A percentile compares a stretch with the other conserved stretches of the same genome.
Conservation (phyloP, 2,797 vertebrate genomes). For the Acropternis orthonyx region DNA sequence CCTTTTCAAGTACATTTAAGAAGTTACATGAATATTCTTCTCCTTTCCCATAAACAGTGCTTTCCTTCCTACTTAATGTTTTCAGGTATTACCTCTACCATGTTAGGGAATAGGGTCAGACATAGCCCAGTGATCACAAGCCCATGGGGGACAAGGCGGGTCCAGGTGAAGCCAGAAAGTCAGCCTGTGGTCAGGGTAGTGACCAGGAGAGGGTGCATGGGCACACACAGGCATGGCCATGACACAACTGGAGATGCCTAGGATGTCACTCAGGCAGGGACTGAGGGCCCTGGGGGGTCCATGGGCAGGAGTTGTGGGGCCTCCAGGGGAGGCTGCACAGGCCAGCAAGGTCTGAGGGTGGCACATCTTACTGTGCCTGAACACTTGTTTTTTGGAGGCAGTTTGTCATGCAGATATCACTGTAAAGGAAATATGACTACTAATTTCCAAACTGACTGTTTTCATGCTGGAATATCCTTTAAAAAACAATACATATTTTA, state of each 20-base stretch:
- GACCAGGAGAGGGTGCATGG: neutral
- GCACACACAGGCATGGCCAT: neutral
- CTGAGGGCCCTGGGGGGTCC: neutral
- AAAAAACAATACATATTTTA: neutral
- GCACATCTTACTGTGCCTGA: neutral
- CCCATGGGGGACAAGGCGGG: accelerated
- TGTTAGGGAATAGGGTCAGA: neutral
- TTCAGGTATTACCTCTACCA: neutral
- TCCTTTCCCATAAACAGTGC: neutral
- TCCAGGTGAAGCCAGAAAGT: neutral
- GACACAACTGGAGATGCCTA: neutral
- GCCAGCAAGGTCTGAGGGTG: neutral
- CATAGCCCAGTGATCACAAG: neutral
- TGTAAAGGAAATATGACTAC: neutral
- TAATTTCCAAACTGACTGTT: neutral
- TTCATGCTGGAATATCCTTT: neutral
- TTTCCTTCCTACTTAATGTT: neutral
- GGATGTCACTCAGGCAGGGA: neutral
- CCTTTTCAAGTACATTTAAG: neutral
- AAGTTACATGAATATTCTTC: neutral
- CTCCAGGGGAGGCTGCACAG: neutral
- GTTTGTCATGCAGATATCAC: neutral
- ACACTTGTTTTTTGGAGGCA: neutral
- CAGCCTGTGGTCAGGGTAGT: neutral
- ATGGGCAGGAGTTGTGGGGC: neutral